Conservation (phyloP, 2,113 vertebrate species). For the Hippocampus abdominalis region DNA sequence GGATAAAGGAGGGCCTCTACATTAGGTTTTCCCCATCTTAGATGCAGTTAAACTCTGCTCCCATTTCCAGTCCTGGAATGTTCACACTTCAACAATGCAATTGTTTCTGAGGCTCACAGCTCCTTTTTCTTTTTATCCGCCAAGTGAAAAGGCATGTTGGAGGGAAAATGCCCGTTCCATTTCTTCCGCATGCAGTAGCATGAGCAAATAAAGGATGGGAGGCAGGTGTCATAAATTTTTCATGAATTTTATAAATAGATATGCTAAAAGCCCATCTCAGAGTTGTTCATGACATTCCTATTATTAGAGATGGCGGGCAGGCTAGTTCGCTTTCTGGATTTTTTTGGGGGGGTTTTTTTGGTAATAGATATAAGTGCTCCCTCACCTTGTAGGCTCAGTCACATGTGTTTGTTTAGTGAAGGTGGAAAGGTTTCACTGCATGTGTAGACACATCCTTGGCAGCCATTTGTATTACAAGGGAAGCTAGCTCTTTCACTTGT, state of each 20-base stretch:
- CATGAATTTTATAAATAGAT: constrained; percentile 71
- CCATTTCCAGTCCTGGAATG: constrained; percentile 58
- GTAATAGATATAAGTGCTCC: constrained; percentile 36
- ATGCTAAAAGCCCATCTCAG: constrained; percentile 65
- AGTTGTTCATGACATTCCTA: constrained; percentile 52
- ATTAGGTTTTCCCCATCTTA: constrained; percentile 72
- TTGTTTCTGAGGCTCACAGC: constrained; percentile 11
- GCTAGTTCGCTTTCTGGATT: constrained; percentile 4
- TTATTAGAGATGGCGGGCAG: constrained; percentile 53
- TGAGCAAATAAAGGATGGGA: constrained; percentile 51
- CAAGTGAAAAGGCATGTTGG: constrained; percentile 43
- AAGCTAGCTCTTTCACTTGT: constrained; percentile 46
- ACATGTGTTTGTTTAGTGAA: constrained; percentile 36
- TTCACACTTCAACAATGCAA: constrained; percentile 23
- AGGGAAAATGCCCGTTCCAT: constrained; percentile 8
- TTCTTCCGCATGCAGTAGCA: constrained; percentile 16
- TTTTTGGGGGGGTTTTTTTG: constrained; percentile 21
- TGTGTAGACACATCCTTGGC: constrained; percentile 25
- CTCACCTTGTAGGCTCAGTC: constrained; percentile 51
- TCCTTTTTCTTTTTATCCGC: constrained; percentile 23
- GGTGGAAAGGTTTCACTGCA: constrained; percentile 43
- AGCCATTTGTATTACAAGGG: constrained; percentile 24
- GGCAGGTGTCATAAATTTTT: constrained; percentile 68
- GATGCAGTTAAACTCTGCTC: constrained; percentile 64
- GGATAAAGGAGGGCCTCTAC: constrained; percentile 61